Evolutionary conservation across 2,888 invertebrate species (phyloP).

Genomic region (Drosophila kambysellisi): DNA sequence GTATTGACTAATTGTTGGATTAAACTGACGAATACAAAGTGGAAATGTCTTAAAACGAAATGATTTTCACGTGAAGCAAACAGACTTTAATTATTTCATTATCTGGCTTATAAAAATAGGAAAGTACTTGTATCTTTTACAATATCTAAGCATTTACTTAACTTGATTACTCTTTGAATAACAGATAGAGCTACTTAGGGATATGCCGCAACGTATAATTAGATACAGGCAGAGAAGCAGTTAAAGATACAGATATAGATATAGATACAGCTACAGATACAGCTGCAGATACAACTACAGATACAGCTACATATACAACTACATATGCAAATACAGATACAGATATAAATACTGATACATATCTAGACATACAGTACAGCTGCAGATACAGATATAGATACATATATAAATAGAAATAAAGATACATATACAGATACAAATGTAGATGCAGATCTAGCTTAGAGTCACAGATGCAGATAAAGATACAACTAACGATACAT

Average conservation of each 20-base stretch:
- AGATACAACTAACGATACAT: not conserved
- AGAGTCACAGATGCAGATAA: not conserved
- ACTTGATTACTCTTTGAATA: not conserved
- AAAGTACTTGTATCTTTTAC: not conserved
- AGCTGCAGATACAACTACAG: not conserved
- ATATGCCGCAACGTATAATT: not conserved
- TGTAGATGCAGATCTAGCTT: not conserved
- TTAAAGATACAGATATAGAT: not conserved
- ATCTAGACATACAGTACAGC: not conserved
- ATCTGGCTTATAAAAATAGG: not conserved
- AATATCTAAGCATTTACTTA: not conserved
- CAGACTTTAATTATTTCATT: not conserved
- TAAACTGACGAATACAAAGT: slow-evolving; percentile 72
- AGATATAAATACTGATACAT: not conserved
- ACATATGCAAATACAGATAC: not conserved
- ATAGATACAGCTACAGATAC: not conserved
- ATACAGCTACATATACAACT: not conserved
- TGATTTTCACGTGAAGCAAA: not conserved
- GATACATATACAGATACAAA: not conserved
- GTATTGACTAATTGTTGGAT: slow-evolving; percentile 82
- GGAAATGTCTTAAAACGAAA: slow-evolving; percentile 23
- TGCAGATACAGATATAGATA: not conserved
- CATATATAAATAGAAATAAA: not conserved
- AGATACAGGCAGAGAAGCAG: not conserved
- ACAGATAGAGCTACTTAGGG: not conserved